These are phyloP conservation scores for Nemotelus nigrinus DNA, from an alignment of 2,888 invertebrate genomes.

Conservation along the genomic window DNA sequence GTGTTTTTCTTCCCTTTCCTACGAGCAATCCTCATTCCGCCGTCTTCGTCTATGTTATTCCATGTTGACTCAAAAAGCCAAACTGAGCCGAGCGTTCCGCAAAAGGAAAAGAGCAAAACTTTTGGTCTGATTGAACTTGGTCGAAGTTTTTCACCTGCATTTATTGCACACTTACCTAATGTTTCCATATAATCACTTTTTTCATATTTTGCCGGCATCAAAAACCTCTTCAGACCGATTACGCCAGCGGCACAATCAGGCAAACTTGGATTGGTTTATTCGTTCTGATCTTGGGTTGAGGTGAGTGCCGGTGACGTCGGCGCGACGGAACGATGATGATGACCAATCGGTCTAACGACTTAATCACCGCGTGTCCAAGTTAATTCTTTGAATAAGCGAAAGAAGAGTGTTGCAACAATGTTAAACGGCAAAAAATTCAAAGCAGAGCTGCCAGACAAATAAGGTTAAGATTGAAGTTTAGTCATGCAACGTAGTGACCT, in stretches of 20 bases:
- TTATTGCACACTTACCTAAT: slow-evolving; percentile 34
- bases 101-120: slow-evolving; percentile 1
- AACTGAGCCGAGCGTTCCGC: not conserved
- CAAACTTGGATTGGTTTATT: not conserved
- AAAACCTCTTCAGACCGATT: slow-evolving; percentile 4
- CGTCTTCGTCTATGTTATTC: not conserved
- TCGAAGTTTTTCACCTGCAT: slow-evolving; percentile 35
- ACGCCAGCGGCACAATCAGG: slow-evolving; percentile 34
- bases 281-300: slow-evolving; percentile 9
- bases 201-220: slow-evolving; percentile 24
- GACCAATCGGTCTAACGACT: slow-evolving; percentile 43
- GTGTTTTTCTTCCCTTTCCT: slow-evolving; percentile 9
- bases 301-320: not conserved
- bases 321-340: slow-evolving; percentile 23
- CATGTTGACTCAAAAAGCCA: not conserved
- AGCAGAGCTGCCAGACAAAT: slow-evolving; percentile 7
- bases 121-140: slow-evolving; percentile 1
- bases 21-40: not conserved
- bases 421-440: not conserved
- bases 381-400: slow-evolving; percentile 38
- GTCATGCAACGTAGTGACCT: not conserved
- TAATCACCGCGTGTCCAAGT: slow-evolving; percentile 40
- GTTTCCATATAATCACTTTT: slow-evolving; percentile 36
- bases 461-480: too few relatives aligned
- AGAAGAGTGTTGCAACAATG: slow-evolving; percentile 4